Evolutionary conservation across 2,113 vertebrate genomes (phyloP), one percentile per base, ranked within the genome.

Genomic region (Sander vitreus): DNA sequence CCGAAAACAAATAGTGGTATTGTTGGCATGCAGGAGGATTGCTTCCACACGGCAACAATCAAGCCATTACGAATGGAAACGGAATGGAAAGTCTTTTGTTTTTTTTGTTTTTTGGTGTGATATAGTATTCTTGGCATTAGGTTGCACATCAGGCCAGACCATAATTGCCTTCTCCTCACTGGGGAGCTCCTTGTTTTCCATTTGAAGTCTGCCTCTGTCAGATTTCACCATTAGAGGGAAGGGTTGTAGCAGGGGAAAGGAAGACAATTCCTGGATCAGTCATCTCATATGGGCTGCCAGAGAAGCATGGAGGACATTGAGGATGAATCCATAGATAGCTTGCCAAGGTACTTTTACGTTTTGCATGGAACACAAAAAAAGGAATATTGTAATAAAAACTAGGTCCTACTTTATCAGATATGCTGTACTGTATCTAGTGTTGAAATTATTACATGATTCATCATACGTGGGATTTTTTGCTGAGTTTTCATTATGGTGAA

Each of bases 151-250:
- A 77, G 88, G 67, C 86, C 75, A 78, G 81, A 81, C 81, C 80
- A 86, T 91, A 90, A 93, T 92, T 91, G 89, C 85, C 85, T 88
- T 67, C 73, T 66, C 81, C 21, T 64, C 88, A 47, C 82, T 30
- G 65, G 92, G 90, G 90, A 94, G 81, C 78, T 78, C 64, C 85
- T 83, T 86, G 87, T 85, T 90, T 91, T 90, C 81, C 87, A 87
- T 92, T 88, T 89, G 81, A 90, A 86, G 89, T 73, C 88, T 86
- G 86, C 81, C 84, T 86, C 73, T 19, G 78, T 91, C 88, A 92
- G 84, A 88, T 92, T 89, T 86, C 80, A 60, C 78, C 83, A 79
- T 88, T 77, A 90, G 78, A 74, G 50, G 45, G 53, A 18, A 58
- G 30, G 70, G 54, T 72, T 16, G 72, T n/a, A 69, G 63, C 76